phyloP scores from a whole-genome alignment of 2,797 vertebrate species.

The Chiloscyllium punctatum region DNA sequence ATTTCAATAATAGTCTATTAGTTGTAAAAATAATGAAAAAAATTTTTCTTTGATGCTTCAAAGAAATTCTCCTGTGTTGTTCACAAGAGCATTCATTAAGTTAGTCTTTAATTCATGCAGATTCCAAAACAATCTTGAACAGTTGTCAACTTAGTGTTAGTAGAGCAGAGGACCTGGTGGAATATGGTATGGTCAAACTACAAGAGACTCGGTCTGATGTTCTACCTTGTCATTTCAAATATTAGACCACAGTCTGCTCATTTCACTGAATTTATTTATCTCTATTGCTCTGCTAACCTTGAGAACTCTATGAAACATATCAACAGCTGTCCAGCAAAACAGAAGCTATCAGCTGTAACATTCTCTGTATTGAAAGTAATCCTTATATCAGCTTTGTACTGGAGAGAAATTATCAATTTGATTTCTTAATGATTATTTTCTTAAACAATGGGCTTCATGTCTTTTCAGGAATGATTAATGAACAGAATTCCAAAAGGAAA shows the following conservation, averaged over 20 bases:
- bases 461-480: constrained; percentile 44
- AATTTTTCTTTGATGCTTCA: background rate
- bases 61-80: background rate
- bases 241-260: background rate
- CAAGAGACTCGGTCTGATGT: background rate
- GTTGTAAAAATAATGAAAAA: background rate
- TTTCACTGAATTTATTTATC: background rate
- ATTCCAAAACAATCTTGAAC: background rate
- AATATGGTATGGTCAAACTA: background rate
- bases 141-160: background rate
- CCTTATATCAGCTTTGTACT: background rate
- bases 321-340: background rate
- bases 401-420: background rate
- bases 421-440: background rate
- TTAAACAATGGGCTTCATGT: constrained; percentile 40
- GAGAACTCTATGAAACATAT: background rate
- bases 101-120: background rate
- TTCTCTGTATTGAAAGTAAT: background rate
- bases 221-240: background rate
- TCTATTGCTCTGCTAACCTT: background rate
- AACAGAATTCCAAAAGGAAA: constrained; percentile 40
- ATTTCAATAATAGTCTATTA: background rate
- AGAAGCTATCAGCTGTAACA: background rate
- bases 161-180: background rate
- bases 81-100: background rate